A percentile compares a stretch with the other conserved stretches of the same genome.
Evolutionary conservation across 1,140 invertebrate species (phyloP).

Genomic region (Bactericera cockerelli): DNA sequence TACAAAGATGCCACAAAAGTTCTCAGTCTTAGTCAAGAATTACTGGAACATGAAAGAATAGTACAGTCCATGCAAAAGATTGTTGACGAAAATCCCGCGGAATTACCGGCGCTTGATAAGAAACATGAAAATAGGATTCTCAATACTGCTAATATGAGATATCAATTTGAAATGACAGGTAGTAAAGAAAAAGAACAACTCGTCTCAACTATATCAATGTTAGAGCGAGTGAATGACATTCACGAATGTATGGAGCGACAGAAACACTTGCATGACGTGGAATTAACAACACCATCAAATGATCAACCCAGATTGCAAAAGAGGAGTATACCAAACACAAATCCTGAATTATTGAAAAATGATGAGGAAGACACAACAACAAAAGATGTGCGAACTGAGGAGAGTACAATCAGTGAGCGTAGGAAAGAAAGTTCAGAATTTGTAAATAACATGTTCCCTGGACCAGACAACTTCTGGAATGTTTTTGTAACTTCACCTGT

Average conservation of each 20-base stretch:
- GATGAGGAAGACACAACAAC: background rate
- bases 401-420: background rate
- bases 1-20: too few species aligned
- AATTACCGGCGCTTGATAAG: too few species aligned
- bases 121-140: too few species aligned
- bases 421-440: background rate
- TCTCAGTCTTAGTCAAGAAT: too few species aligned
- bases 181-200: background rate
- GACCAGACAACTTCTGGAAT: conserved; percentile 8
- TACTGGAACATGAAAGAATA: too few species aligned
- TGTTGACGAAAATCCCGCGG: too few species aligned
- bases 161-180: too few species aligned
- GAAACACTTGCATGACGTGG: background rate
- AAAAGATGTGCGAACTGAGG: background rate
- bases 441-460: background rate
- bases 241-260: background rate
- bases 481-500: background rate
- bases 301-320: background rate
- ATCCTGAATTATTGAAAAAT: background rate
- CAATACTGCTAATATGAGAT: too few species aligned
- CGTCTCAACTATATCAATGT: background rate
- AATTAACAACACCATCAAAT: background rate
- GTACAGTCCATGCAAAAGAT: too few species aligned
- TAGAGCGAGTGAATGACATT: background rate
- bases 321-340: background rate